phyloP scores from a whole-genome alignment of 1,140 invertebrate species.

The Diachasmimorpha longicaudata region DNA sequence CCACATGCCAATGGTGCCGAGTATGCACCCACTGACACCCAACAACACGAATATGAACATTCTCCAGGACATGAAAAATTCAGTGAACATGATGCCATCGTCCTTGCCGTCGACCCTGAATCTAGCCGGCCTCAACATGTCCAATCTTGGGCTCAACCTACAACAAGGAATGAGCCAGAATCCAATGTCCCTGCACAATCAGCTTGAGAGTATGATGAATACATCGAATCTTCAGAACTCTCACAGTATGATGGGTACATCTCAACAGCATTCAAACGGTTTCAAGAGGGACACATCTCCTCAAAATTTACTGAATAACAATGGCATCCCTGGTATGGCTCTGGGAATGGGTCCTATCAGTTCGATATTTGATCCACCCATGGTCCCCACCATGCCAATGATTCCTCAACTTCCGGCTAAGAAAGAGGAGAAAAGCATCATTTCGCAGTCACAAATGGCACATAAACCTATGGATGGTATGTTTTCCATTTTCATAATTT shows the following conservation, averaged over 20 bases:
- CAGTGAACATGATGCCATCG: slow-evolving; percentile 51
- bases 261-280: slow-evolving; percentile 56
- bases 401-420: slow-evolving; percentile 62
- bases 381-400: slow-evolving; percentile 58
- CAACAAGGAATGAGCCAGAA: slow-evolving; percentile 39
- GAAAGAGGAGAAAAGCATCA: slow-evolving; percentile 62
- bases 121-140: slow-evolving; percentile 48
- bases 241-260: slow-evolving; percentile 44
- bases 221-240: slow-evolving; percentile 49
- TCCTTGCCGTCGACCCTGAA: slow-evolving; percentile 48
- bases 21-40: slow-evolving; percentile 42
- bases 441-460: slow-evolving; percentile 48
- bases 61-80: slow-evolving; percentile 49
- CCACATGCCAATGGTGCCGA: slow-evolving; percentile 25
- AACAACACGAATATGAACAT: slow-evolving; percentile 49
- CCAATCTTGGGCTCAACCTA: slow-evolving; percentile 50
- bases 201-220: slow-evolving; percentile 53
- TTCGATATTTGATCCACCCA: slow-evolving; percentile 73
- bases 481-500: slow-evolving; percentile 31
- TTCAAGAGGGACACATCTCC: slow-evolving; percentile 62
- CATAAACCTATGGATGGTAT: slow-evolving; percentile 58
- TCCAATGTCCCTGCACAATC: slow-evolving; percentile 51
- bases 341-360: slow-evolving; percentile 57
- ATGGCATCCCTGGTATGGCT: slow-evolving; percentile 58
- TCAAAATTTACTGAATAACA: slow-evolving; percentile 63